phyloP scores from a whole-genome alignment of 1,140 invertebrate species.

The Drosophila quadrilineata region DNA sequence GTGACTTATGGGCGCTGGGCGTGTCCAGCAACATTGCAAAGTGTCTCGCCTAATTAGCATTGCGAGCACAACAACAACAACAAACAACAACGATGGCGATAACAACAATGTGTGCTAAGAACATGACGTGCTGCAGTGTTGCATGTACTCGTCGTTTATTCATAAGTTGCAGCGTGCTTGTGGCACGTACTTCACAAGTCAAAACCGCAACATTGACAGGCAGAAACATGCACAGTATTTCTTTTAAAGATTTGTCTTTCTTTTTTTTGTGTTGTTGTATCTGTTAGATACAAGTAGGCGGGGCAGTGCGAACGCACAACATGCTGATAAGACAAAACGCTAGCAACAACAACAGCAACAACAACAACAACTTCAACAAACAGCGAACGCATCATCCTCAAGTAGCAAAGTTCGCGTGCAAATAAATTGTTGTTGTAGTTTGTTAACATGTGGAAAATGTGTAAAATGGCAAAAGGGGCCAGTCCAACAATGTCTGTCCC shows the following conservation, averaged over 20 bases:
- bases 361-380: not conserved
- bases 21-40: constrained; percentile 5
- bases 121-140: constrained; percentile 58
- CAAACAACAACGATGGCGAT: constrained; percentile 14
- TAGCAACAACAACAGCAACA: not conserved
- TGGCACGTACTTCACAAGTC: constrained; percentile 38
- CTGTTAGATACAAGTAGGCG: constrained; percentile 30
- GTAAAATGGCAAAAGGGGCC: constrained; percentile 25
- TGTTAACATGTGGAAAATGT: constrained; percentile 40
- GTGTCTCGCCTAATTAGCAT: constrained; percentile 42
- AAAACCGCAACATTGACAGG: constrained; percentile 32
- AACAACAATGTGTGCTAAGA: constrained; percentile 15
- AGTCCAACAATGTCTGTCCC: too few relatives aligned
- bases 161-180: constrained; percentile 35
- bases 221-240: constrained; percentile 18
- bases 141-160: constrained; percentile 34
- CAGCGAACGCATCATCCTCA: not conserved
- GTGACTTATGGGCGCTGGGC: constrained; percentile 22
- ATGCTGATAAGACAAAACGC: constrained; percentile 38
- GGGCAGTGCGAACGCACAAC: constrained; percentile 11
- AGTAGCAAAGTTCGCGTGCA: constrained; percentile 42
- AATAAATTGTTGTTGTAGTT: constrained; percentile 20
- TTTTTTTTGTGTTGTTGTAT: too few relatives aligned
- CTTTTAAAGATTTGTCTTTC: too few relatives aligned
- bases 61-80: constrained; percentile 3